A percentile compares a stretch with the other conserved stretches of the same genome.
Conservation (phyloP, 2,888 invertebrate species). For the Xestia xanthographa region DNA sequence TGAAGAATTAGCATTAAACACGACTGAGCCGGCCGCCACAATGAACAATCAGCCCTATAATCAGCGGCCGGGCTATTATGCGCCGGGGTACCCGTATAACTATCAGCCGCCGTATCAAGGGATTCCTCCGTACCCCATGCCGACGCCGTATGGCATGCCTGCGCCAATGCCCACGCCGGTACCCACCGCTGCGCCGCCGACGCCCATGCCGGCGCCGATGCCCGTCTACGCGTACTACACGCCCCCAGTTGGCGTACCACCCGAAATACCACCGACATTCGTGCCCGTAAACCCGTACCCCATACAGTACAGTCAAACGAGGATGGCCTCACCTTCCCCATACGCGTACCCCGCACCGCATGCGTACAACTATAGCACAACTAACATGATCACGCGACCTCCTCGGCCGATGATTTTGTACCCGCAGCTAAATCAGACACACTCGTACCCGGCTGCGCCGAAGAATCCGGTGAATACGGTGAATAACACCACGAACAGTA, state of each 20-base stretch:
- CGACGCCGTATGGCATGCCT: conserved; percentile 84
- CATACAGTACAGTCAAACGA: conserved; percentile 83
- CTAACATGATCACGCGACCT: conserved; percentile 85
- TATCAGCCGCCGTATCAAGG: conserved; percentile 78
- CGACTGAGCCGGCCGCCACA: conserved; percentile 75
- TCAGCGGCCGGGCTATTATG: conserved; percentile 81
- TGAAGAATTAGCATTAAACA: conserved; percentile 81
- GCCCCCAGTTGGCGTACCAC: conserved; percentile 67
- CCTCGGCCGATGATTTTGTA: conserved; percentile 79
- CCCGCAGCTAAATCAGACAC: conserved; percentile 80
- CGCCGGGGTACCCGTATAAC: conserved; percentile 77
- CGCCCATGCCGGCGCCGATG: conserved; percentile 78
- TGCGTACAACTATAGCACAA: conserved; percentile 83
- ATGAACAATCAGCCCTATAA: conserved; percentile 87
- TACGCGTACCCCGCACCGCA: conserved; percentile 78
- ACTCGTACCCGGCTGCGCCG: conserved; percentile 77
- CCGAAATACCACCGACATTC: conserved; percentile 74
- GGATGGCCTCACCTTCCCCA: conserved; percentile 82
- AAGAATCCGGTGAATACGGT: conserved; percentile 49
- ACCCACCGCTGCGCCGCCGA: conserved; percentile 72
- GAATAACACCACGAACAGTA: conserved; percentile 60
- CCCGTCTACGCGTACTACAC: conserved; percentile 79
- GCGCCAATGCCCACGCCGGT: conserved; percentile 75
- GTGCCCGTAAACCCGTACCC: conserved; percentile 74
- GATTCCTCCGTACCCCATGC: conserved; percentile 79